phyloP scores from a whole-genome alignment of 2,888 invertebrate genomes.

The Napeogenes inachia region DNA sequence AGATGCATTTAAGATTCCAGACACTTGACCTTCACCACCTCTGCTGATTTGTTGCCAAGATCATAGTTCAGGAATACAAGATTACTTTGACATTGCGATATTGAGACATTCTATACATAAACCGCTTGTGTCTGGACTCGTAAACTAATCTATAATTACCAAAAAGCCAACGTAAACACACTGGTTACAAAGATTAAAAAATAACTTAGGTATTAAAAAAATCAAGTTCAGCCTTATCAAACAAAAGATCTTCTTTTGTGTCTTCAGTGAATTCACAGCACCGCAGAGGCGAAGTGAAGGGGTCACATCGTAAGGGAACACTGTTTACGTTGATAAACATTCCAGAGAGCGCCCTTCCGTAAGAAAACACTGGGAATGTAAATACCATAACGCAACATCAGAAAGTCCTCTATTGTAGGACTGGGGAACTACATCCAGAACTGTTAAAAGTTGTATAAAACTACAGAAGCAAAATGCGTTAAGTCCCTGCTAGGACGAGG shows the following conservation, averaged over 20 bases:
- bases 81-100: too few species aligned
- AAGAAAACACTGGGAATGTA: conserved; percentile 73
- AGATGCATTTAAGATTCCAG: conserved; percentile 3
- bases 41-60: neutral
- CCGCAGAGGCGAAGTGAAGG: conserved; percentile 57
- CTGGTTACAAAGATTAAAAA: conserved; percentile 70
- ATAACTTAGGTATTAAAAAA: conserved; percentile 71
- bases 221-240: conserved; percentile 75
- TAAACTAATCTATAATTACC: conserved; percentile 38
- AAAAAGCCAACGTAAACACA: conserved; percentile 65
- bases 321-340: conserved; percentile 51
- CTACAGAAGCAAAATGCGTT: conserved; percentile 55
- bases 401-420: conserved; percentile 43
- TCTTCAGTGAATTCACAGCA: conserved; percentile 60
- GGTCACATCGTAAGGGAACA: conserved; percentile 55
- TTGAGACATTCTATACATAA: too few species aligned
- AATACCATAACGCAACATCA: conserved; percentile 48
- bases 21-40: conserved; percentile 1
- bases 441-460: conserved; percentile 54
- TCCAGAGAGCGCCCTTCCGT: conserved; percentile 67
- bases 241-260: conserved; percentile 72
- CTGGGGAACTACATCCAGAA: conserved; percentile 46
- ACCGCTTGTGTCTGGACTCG: conserved; percentile 20
- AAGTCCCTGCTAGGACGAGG: conserved; percentile 37
- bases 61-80: too few species aligned